Evolutionary conservation across 2,888 invertebrate genomes (phyloP).

Genomic region (Lepidonotus clava): DNA sequence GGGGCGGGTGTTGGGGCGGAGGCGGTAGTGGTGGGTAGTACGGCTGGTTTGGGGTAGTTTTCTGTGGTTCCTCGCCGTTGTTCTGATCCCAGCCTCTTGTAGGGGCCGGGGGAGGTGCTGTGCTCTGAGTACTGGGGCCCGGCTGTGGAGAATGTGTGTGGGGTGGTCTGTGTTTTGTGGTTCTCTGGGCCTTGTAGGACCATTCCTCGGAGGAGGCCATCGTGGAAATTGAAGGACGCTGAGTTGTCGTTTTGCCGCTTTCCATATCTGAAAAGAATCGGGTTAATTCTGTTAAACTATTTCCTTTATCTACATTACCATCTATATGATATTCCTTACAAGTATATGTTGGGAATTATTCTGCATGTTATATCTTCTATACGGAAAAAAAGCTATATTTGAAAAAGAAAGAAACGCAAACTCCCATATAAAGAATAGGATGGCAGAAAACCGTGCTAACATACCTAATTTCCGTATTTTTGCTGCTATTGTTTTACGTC

Average conservation of each 20-base stretch:
- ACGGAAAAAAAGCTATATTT: no score
- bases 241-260: not conserved
- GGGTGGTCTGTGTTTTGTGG: not conserved
- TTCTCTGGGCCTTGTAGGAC: not conserved
- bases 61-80: not conserved
- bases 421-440: no score
- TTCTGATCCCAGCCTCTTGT: no score
- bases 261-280: no score
- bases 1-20: not conserved
- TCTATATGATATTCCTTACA: no score
- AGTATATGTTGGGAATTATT: no score
- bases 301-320: no score
- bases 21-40: not conserved
- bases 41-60: not conserved
- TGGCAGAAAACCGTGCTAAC: no score
- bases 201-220: slow-evolving; percentile 21
- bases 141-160: not conserved
- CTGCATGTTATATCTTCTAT: no score
- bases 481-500: slow-evolving; percentile 85
- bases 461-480: slow-evolving; percentile 63
- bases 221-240: not conserved
- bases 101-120: not conserved
- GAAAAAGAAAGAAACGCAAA: no score
- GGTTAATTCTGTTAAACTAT: no score
- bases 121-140: no score